Evolutionary conservation across 2,113 vertebrate species (phyloP).

Genomic region (Nothocercus julius): DNA sequence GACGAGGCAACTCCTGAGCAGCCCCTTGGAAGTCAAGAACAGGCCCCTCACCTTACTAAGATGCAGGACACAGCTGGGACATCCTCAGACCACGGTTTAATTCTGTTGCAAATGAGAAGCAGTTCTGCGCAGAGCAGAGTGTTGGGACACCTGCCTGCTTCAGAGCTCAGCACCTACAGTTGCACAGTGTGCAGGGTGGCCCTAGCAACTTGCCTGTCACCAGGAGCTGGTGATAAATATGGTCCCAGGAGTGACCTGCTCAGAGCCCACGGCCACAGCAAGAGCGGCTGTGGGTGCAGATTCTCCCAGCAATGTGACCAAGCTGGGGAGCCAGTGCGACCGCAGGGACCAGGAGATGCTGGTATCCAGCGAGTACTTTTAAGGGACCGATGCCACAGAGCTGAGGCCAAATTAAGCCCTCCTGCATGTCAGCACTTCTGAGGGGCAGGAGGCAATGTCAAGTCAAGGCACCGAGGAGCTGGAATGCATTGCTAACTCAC

Average conservation of each 20-base stretch:
- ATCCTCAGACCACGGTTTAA: background rate
- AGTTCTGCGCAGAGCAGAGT: fast-evolving
- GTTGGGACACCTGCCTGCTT: fast-evolving
- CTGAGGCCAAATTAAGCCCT: background rate
- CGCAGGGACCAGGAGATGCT: background rate
- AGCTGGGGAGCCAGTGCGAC: background rate
- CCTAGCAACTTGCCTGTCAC: no score
- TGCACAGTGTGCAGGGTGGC: background rate
- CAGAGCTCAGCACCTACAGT: background rate
- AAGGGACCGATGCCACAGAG: fast-evolving
- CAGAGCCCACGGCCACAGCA: background rate
- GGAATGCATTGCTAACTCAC: background rate
- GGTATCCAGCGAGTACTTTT: fast-evolving
- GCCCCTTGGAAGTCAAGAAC: background rate
- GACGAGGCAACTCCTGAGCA: fast-evolving
- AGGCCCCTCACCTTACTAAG: background rate
- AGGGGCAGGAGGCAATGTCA: background rate
- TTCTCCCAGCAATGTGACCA: background rate
- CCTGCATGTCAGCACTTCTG: fast-evolving
- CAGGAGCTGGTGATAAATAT: fast-evolving
- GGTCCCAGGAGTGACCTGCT: background rate
- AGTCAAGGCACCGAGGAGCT: background rate
- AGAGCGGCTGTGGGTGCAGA: fast-evolving
- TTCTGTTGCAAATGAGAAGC: background rate
- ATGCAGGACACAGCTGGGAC: fast-evolving